Base-by-base conservation (phyloP, 2,888 invertebrate genomes). In the Empis livida region DNA sequence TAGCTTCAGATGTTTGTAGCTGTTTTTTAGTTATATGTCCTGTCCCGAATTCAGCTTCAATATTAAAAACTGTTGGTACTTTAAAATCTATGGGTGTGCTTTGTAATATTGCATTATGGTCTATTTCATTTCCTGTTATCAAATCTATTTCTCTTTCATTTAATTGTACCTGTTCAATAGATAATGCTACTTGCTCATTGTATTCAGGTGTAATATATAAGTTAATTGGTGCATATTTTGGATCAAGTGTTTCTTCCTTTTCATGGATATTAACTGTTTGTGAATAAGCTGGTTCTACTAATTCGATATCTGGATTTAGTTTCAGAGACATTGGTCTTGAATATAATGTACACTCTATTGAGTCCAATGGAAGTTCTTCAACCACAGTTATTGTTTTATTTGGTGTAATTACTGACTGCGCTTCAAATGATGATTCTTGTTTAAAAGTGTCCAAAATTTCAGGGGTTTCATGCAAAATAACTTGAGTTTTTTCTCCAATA, bases 381-480 rank as follows among this genome's bases (percentile, higher is more conserved):
- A 76, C 76, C 10, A 80, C 73, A 39, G 75, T 69, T 1, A 84
- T 60, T 32, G 79, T 68, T 61, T 82, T 79, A 53, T 75, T 71
- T 23, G 78, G 68, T 51, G 73, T 73, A 10, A 85, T 55, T 17
- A 71, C 74, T 35, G 74, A 60, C 58, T 77, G 76, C n/a, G 83
- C 84, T 42, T 67, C 62, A 17, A 69, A 75, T 47, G 63, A 59
- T 14, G 70, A 66, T 50, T 77, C 78, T 45, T 73, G 71, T 43
- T 71, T 71, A 47, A 71, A 72, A 14, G 72, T 60, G 13, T 65
- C 56, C 23, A 82, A 73, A 42, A 73, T 68, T 42, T 71, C 73
- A 71, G 83, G 83, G 39, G 76, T 75, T 68, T 86, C 86, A 65
- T 83, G 80, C 10, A 79, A 59, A n/a, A 76, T 61, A 1, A 79